Conservation (phyloP, 2,888 invertebrate genomes). For the Furcula furcula region DNA sequence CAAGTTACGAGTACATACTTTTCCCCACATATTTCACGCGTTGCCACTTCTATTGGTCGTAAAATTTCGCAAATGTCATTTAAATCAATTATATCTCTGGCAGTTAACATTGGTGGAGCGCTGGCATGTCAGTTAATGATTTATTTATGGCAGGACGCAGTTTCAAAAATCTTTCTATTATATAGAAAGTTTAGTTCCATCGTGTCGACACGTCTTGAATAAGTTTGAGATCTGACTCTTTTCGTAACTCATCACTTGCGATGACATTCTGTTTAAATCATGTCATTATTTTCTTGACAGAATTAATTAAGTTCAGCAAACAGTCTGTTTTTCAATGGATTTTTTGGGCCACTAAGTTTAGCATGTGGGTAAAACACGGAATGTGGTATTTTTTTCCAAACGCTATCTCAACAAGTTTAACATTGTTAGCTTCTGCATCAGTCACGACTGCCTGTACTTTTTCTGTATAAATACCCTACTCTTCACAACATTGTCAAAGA, state of each 20-base stretch:
- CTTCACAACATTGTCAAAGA: too few species aligned
- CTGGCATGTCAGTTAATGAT: slow-evolving; percentile 1
- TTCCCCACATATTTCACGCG: slow-evolving; percentile 6
- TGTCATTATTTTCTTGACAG: neutral
- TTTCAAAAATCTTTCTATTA: slow-evolving; percentile 2
- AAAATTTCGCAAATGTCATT: slow-evolving; percentile 6
- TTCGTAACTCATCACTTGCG: slow-evolving; percentile 3
- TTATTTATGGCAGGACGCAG: slow-evolving; percentile 1
- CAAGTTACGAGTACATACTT: slow-evolving; percentile 6
- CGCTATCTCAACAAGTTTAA: too few species aligned
- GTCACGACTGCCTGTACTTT: too few species aligned
- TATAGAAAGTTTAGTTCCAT: slow-evolving; percentile 2
- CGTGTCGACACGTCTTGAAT: neutral
- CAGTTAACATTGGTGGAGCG: slow-evolving; percentile 1
- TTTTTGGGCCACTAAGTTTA: slow-evolving; percentile 2
- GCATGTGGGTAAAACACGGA: slow-evolving; percentile 1
- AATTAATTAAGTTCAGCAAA: neutral
- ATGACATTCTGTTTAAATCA: slow-evolving; percentile 2
- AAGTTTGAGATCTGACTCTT: neutral
- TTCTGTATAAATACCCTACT: too few species aligned
- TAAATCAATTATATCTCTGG: slow-evolving; percentile 2
- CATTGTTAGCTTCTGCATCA: too few species aligned
- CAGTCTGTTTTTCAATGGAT: neutral
- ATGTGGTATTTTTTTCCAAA: too few species aligned
- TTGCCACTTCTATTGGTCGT: slow-evolving; percentile 9